These are phyloP conservation scores for Collichthys lucidus DNA, from an alignment of 2,113 vertebrate genomes.

Conservation along the genomic window DNA sequence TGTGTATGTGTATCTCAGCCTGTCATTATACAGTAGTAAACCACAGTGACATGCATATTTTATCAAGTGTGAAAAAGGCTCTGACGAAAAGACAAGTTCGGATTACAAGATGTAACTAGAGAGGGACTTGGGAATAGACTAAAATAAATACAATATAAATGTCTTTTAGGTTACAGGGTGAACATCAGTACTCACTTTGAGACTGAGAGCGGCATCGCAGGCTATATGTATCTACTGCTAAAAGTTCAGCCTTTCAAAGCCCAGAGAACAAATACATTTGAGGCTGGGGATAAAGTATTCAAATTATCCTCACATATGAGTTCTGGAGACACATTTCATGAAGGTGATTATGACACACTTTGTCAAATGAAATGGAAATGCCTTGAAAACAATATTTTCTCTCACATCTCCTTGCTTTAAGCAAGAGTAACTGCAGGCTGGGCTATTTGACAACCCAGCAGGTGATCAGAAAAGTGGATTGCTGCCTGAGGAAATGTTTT, in stretches of 20 bases:
- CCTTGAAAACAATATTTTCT: conserved; percentile 24
- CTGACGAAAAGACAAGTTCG: background rate
- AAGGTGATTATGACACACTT: conserved; percentile 42
- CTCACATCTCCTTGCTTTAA: conserved; percentile 16
- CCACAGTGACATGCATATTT: background rate
- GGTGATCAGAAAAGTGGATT: conserved; percentile 52
- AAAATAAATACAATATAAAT: conserved; percentile 7
- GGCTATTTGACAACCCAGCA: conserved; percentile 73
- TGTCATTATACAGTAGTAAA: background rate
- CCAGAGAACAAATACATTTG: conserved; percentile 1
- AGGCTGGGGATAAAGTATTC: background rate
- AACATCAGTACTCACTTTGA: conserved; percentile 29
- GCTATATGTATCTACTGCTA: conserved; percentile 20
- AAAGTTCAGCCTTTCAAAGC: conserved; percentile 10
- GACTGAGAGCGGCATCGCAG: background rate
- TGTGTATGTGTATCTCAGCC: background rate
- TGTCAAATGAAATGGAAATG: conserved; percentile 25
- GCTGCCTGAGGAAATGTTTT: conserved; percentile 52
- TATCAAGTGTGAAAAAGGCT: background rate
- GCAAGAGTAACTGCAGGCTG: conserved; percentile 35
- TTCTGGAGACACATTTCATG: conserved; percentile 27
- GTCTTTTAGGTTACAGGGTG: conserved; percentile 23
- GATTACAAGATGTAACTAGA: background rate
- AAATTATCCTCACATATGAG: conserved; percentile 28
- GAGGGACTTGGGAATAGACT: background rate